Base-by-base conservation (phyloP, 2,113 vertebrate genomes). In the Cnemophilus loriae region DNA sequence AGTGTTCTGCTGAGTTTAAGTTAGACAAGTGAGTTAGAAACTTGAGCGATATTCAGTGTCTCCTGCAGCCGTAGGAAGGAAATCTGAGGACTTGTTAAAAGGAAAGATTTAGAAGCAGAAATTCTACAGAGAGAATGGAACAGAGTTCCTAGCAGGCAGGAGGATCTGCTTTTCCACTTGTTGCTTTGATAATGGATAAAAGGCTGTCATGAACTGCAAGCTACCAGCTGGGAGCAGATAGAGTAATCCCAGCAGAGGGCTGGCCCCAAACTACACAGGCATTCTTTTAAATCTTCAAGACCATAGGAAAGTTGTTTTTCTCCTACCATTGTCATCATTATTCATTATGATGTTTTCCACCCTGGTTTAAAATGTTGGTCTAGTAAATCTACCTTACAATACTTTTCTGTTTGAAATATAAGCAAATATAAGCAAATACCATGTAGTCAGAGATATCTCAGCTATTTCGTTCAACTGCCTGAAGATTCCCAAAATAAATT, bases 111-210 rank as follows among this genome's bases (percentile, higher is more conserved):
- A 98, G 95, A 97, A 95, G 96, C 71, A 82, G 87, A 97, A 90
- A 93, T 98, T 98, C 97, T 96, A 93, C 94, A 97, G 97, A 97
- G 91, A 88, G 91, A 96, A 93, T 67, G 55, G 87, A 92, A 80
- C 77, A 96, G 96, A 95, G 90, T 91, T 91, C 83, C 95, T 96
- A 96, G 98, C 95, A 97, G 93, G 82, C 96, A 91, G 94, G 92
- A 96, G 96, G 95, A 97, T 98, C 98, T 98, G 98, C 97, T 98
- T 97, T 98, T 98, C 97, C 97, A 98, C 98, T 99, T 99, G 99
- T 98, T 98, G 98, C 98, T 98, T 98, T 98, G 98, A 98, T 98
- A 98, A 95, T n/a, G 91, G 98, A 98, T 98, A 97, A 99, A 99
- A 98, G 98, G 97, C 98, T 97, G 97, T 98, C 98, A 96, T 93